Conservation (phyloP, 2,797 vertebrate species). For the Coluber constrictor region DNA sequence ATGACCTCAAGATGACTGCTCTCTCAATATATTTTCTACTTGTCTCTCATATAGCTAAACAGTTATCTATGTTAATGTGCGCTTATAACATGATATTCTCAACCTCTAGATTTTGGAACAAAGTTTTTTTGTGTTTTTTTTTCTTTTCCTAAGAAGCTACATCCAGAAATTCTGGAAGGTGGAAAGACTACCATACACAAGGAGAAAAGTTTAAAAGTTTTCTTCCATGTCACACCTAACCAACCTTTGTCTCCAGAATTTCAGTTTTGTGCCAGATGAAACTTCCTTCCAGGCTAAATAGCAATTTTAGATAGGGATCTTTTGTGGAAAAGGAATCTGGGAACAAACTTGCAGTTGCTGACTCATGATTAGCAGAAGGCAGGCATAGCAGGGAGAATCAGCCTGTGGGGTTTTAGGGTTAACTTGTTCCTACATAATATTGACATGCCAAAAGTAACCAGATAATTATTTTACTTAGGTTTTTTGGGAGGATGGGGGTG, state of each 20-base stretch:
- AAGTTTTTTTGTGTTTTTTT: background rate
- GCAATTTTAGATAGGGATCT: background rate
- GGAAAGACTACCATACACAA: background rate
- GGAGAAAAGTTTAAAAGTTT: background rate
- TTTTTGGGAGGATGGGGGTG: too few relatives aligned
- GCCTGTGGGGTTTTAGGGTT: background rate
- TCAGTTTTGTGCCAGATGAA: background rate
- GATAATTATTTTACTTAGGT: background rate
- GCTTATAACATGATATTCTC: background rate
- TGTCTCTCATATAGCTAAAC: background rate
- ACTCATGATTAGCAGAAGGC: background rate
- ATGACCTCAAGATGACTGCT: background rate
- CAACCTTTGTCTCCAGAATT: background rate
- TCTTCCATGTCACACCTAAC: background rate
- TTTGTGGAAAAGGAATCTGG: background rate
- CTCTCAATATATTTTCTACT: conserved; percentile 1
- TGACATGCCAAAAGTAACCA: background rate
- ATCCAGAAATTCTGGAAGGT: conserved; percentile 6
- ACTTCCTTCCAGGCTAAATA: background rate
- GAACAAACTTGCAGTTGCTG: background rate
- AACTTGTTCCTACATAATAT: background rate
- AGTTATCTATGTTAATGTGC: background rate
- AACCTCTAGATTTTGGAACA: conserved; percentile 1
- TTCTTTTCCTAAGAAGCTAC: conserved; percentile 8
- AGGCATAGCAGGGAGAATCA: background rate